Evolutionary conservation across 2,113 vertebrate genomes (phyloP).

Genomic region (Amphiprion percula): DNA sequence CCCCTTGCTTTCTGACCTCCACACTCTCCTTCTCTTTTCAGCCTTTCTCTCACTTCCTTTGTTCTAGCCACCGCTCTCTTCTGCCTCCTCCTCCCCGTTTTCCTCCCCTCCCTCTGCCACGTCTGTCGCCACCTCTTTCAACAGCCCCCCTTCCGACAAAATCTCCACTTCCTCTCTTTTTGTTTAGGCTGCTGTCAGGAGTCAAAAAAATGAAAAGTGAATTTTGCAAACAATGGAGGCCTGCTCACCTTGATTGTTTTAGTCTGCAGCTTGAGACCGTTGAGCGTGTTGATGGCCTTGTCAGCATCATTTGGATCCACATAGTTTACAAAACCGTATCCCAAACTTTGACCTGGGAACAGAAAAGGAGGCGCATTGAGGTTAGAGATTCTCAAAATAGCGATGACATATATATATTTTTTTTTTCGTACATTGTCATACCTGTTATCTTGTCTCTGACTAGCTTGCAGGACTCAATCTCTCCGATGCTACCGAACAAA

Average conservation of each 20-base stretch:
- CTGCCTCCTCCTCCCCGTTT: constrained; percentile 67
- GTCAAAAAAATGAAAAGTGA: not conserved
- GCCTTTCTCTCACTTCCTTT: constrained; percentile 73
- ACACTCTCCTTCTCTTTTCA: constrained; percentile 75
- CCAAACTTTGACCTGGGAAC: constrained; percentile 93
- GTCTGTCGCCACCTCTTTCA: constrained; percentile 60
- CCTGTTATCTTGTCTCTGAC: constrained; percentile 97
- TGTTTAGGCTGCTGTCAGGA: constrained; percentile 20
- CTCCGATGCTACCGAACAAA: constrained; percentile 95
- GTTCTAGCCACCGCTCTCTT: constrained; percentile 72
- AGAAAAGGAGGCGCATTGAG: not conserved
- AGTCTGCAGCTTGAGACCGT: constrained; percentile 96
- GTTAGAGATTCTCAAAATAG: not conserved
- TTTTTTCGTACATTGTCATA: constrained; percentile 56
- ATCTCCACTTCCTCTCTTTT: constrained; percentile 66
- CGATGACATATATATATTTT: not conserved
- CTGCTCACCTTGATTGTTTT: constrained; percentile 96
- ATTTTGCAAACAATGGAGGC: not conserved
- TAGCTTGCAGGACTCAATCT: constrained; percentile 96
- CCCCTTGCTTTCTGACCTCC: constrained; percentile 88
- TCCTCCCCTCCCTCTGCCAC: constrained; percentile 77
- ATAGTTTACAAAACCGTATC: constrained; percentile 97
- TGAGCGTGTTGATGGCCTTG: constrained; percentile 97
- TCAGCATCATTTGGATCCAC: constrained; percentile 96
- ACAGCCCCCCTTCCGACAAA: constrained; percentile 28